Base-by-base conservation (phyloP, 2,113 vertebrate species). In the Microcebus tavaratra region DNA sequence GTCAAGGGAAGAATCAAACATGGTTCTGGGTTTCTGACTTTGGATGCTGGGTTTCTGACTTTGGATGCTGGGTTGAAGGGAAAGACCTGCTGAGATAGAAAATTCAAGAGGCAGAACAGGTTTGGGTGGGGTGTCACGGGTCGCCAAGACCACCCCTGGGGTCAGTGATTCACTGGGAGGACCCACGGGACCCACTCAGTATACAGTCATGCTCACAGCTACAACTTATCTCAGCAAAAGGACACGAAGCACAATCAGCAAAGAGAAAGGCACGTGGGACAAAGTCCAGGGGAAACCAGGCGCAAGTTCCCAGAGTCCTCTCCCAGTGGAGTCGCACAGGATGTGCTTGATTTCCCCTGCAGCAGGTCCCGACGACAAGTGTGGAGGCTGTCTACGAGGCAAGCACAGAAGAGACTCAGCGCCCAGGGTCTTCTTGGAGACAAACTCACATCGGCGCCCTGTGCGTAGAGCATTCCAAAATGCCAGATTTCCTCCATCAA, bases 161-260 rank as follows among this genome's bases (percentile, higher is more conserved):
- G 31, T 11, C 2, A 17, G 1, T 21, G 57, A 91, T 5, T 79
- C 25, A 8, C 20, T 10, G n/a, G 50, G 81, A 31, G 5, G 10
- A 63, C n/a, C 42, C 84, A 36, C 8, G 8, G n/a, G 39, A 23
- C 53, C 12, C 67, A 20, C 53, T 20, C 59, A 13, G 53, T 17
- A 6, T 0, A 8, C 0, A 63, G 45, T 36, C 3, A 2, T 1
- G 34, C 12, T 72, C 89, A 9, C 0, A 4, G 61, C 39, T 1
- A 9, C 1, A 29, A 29, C 6, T 36, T 36, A 84, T 20, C n/a
- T 70, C 45, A 20, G 78, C 42, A 39, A n/a, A 73, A 61, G 42
- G 34, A 57, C 7, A 39, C 13, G 3, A 27, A 21, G 45, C 15
- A 29, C n/a, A 13, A 25, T 63, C 45, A 57, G 72, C 27, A 21